Conservation (phyloP, 2,113 vertebrate species). For the Conger conger region DNA sequence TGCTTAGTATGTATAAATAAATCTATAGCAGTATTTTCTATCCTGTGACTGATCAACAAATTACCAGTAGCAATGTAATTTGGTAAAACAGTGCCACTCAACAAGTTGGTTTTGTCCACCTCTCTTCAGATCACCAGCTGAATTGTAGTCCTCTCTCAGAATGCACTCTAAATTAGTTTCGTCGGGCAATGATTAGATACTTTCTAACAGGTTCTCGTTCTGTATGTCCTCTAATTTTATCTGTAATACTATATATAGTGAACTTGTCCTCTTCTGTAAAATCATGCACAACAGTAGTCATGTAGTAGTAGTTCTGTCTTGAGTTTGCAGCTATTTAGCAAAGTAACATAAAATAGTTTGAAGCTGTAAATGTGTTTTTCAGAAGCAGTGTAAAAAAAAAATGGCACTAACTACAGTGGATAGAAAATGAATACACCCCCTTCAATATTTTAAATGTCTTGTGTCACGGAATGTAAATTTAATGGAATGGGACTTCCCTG, state of each 20-base stretch:
- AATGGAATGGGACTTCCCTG: too few species aligned
- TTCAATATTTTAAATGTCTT: too few species aligned
- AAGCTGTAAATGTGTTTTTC: not conserved
- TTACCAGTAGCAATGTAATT: not conserved
- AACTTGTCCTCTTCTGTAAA: too few species aligned
- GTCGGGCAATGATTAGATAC: not conserved
- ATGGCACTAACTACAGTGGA: too few species aligned
- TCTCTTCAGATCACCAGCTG: not conserved
- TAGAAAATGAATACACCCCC: too few species aligned
- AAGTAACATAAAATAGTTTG: too few species aligned
- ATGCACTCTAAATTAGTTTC: not conserved
- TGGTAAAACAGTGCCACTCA: not conserved
- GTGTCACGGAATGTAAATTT: too few species aligned
- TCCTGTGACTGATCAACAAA: not conserved
- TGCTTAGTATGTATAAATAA: not conserved
- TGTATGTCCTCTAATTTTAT: not conserved
- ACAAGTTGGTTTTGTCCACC: not conserved
- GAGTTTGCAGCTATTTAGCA: not conserved
- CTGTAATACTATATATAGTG: not conserved
- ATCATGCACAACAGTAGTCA: not conserved
- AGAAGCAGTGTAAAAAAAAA: not conserved
- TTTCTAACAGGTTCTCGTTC: not conserved
- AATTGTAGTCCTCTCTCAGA: not conserved
- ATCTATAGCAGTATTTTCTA: not conserved
- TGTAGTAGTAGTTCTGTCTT: not conserved